phyloP scores from a whole-genome alignment of 2,888 invertebrate genomes.

The Euzetes globulus region DNA sequence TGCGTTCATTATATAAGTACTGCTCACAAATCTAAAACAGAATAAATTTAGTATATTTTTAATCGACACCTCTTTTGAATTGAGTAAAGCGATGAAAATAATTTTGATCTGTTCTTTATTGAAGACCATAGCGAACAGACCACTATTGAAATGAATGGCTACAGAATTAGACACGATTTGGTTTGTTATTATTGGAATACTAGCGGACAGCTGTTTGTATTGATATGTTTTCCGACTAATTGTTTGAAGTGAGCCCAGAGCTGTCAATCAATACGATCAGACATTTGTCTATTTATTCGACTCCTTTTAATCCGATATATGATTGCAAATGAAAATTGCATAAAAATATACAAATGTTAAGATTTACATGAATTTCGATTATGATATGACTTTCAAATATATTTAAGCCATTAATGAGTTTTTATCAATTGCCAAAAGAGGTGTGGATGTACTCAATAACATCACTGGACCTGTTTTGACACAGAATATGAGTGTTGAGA shows the following conservation, averaged over 20 bases:
- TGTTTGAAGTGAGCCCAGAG: neutral
- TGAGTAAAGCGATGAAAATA: neutral
- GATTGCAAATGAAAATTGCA: conserved; percentile 18
- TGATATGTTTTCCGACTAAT: conserved; percentile 7
- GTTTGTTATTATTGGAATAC: neutral
- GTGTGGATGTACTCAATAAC: neutral
- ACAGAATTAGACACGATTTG: conserved; percentile 4
- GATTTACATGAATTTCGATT: neutral
- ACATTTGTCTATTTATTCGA: neutral
- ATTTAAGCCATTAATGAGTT: conserved; percentile 5
- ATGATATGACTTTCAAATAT: conserved; percentile 4
- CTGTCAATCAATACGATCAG: neutral
- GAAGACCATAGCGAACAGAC: neutral
- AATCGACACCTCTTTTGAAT: neutral
- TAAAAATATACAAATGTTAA: neutral
- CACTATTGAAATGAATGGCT: neutral
- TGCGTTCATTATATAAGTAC: neutral
- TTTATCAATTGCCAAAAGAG: neutral
- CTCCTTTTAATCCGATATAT: neutral
- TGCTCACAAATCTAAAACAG: neutral
- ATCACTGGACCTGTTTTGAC: neutral
- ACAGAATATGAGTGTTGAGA: neutral
- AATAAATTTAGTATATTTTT: neutral
- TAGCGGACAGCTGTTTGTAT: conserved; percentile 5
- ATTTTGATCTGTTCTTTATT: neutral